These are phyloP conservation scores for Mesochorus sp. DNA, from an alignment of 2,888 invertebrate species.

Conservation along the genomic window DNA sequence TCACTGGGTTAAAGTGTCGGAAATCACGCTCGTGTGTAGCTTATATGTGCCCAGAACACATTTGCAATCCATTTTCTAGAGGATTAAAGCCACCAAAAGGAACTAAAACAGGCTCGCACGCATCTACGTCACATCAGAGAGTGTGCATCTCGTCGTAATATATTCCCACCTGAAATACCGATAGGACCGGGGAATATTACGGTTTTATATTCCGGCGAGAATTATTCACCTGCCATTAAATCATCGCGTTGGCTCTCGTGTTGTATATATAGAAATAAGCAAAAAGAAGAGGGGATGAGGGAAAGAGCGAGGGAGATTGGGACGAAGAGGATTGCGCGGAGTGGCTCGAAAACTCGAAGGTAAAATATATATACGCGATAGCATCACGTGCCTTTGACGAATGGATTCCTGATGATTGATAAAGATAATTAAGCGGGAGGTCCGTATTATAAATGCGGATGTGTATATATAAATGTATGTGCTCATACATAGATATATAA, in stretches of 20 bases:
- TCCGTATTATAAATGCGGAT: constrained; percentile 10
- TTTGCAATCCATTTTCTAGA: constrained; percentile 45
- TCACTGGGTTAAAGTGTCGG: constrained; percentile 52
- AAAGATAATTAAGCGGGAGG: constrained; percentile 76
- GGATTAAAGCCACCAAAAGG: constrained; percentile 45
- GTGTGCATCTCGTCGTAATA: constrained; percentile 21
- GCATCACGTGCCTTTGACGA: constrained; percentile 67
- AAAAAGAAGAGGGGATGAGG: not conserved
- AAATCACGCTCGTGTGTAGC: constrained; percentile 30
- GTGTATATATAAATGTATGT: not conserved
- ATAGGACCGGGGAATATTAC: constrained; percentile 21
- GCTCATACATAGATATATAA: not conserved
- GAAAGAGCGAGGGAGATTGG: not conserved
- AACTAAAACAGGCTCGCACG: not conserved
- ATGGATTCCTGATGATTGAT: constrained; percentile 78
- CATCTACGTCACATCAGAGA: no score
- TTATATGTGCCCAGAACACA: constrained; percentile 51
- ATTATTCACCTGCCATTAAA: constrained; percentile 50
- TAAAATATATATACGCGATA: constrained; percentile 63
- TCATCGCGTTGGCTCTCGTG: constrained; percentile 9
- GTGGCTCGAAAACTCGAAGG: constrained; percentile 35
- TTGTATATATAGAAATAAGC: not conserved
- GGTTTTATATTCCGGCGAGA: constrained; percentile 36
- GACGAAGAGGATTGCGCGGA: constrained; percentile 29
- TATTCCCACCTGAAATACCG: constrained; percentile 38